phyloP scores from a whole-genome alignment of 2,113 vertebrate species.

The Pseudorectes ferrugineus region DNA sequence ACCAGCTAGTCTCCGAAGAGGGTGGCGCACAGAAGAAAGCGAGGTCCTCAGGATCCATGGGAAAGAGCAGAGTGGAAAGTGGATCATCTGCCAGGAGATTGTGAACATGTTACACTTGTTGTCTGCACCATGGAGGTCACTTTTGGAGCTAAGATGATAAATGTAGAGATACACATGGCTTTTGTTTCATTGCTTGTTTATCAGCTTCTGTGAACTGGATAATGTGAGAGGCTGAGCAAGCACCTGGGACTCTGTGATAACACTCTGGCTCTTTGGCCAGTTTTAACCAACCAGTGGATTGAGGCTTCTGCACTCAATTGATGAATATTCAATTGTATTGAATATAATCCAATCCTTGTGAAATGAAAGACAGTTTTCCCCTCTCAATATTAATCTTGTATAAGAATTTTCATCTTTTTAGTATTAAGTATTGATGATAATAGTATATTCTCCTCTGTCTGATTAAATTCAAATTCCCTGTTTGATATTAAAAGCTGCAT shows the following conservation, averaged over 20 bases:
- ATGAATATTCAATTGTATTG: background rate
- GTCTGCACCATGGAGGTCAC: background rate
- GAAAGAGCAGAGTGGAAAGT: background rate
- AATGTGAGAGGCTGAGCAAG: background rate
- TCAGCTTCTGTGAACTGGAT: background rate
- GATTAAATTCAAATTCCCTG: background rate
- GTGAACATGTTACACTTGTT: background rate
- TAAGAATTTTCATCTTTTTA: background rate
- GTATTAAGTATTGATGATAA: background rate
- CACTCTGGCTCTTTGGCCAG: background rate
- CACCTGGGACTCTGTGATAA: background rate
- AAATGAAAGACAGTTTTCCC: background rate
- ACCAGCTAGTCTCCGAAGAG: background rate
- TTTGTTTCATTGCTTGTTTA: background rate
- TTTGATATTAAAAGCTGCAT: background rate
- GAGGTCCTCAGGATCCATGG: background rate
- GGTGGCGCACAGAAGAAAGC: background rate
- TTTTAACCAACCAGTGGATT: background rate
- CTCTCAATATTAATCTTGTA: background rate
- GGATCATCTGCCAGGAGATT: background rate
- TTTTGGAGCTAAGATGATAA: background rate
- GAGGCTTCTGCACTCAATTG: background rate
- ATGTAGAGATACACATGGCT: fast-evolving
- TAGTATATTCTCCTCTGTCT: background rate
- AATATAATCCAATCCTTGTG: too few species aligned